A percentile compares a stretch with the other conserved stretches of the same genome.
Evolutionary conservation across 1,140 invertebrate genomes (phyloP).

Genomic region (Drosophila rhopaloa): DNA sequence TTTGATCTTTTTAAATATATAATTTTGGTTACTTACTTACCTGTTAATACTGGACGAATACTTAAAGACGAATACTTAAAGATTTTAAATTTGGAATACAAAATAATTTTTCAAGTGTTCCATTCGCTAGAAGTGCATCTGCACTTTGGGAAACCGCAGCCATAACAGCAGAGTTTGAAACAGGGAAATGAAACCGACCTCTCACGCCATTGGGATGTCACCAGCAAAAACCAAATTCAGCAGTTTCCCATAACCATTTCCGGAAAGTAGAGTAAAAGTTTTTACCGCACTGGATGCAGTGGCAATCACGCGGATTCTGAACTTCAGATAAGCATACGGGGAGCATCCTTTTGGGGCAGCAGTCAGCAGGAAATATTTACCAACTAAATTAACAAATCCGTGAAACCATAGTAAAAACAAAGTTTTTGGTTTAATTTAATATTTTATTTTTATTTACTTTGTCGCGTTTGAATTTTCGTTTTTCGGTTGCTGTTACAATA

Average conservation of each 20-base stretch:
- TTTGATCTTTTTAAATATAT: too few relatives aligned
- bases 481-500: slow-evolving; percentile 73
- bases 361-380: slow-evolving; percentile 19
- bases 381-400: slow-evolving; percentile 9
- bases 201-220: slow-evolving; percentile 23
- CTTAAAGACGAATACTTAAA: too few relatives aligned
- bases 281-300: slow-evolving; percentile 30
- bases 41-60: too few relatives aligned
- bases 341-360: slow-evolving; percentile 9
- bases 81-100: background rate
- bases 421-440: slow-evolving; percentile 68
- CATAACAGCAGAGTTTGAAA: slow-evolving; percentile 25
- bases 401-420: slow-evolving; percentile 28
- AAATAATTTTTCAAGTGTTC: background rate
- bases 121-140: slow-evolving; percentile 15
- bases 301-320: slow-evolving; percentile 50
- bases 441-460: slow-evolving; percentile 80
- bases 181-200: slow-evolving; percentile 32
- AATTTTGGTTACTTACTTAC: too few relatives aligned
- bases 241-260: slow-evolving; percentile 8
- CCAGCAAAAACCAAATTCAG: slow-evolving; percentile 26
- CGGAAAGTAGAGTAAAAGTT: slow-evolving; percentile 19
- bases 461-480: slow-evolving; percentile 61
- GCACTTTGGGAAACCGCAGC: slow-evolving; percentile 30
- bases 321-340: slow-evolving; percentile 40